A percentile compares a stretch with the other conserved stretches of the same genome.
phyloP scores from a whole-genome alignment of 2,113 vertebrate species.

The Pollachius pollachius region DNA sequence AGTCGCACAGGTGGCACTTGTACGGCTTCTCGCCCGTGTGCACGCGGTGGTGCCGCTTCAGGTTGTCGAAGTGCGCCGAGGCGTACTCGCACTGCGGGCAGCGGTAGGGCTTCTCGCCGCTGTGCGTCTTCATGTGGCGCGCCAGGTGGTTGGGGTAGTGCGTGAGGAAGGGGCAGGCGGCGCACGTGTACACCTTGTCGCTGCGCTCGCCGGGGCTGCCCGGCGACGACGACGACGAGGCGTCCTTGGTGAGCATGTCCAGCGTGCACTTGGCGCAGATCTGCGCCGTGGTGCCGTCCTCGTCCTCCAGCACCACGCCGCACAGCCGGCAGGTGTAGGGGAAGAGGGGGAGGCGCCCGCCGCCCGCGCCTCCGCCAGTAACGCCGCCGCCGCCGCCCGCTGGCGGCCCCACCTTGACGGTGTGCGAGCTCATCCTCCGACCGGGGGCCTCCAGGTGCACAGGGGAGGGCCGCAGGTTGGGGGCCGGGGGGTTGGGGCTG shows the following conservation, averaged over 20 bases:
- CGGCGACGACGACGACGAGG: constrained; percentile 39
- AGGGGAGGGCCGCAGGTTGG: constrained; percentile 45
- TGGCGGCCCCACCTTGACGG: constrained; percentile 48
- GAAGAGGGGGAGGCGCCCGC: constrained; percentile 78
- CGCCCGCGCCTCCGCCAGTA: no score
- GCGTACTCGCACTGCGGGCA: constrained; percentile 93
- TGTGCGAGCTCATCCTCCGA: constrained; percentile 41
- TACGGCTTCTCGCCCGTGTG: constrained; percentile 91
- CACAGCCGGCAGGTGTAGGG: constrained; percentile 90
- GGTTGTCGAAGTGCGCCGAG: constrained; percentile 95
- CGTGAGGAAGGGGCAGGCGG: constrained; percentile 91
- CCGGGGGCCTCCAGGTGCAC: constrained; percentile 25
- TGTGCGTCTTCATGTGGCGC: constrained; percentile 98
- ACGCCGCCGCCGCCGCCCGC: no score
- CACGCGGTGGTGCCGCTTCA: constrained; percentile 93
- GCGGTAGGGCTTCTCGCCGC: constrained; percentile 94
- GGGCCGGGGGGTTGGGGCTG: constrained; percentile 45
- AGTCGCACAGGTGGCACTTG: constrained; percentile 90
- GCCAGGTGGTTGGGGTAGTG: constrained; percentile 97
- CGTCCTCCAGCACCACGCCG: constrained; percentile 86
- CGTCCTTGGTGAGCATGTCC: constrained; percentile 81
- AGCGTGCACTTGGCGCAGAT: constrained; percentile 87
- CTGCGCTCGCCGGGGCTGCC: constrained; percentile 71
- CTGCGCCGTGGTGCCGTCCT: constrained; percentile 82
- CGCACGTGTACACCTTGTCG: constrained; percentile 88